Base-by-base conservation (phyloP, 2,113 vertebrate genomes). In the Bubo scandiacus region DNA sequence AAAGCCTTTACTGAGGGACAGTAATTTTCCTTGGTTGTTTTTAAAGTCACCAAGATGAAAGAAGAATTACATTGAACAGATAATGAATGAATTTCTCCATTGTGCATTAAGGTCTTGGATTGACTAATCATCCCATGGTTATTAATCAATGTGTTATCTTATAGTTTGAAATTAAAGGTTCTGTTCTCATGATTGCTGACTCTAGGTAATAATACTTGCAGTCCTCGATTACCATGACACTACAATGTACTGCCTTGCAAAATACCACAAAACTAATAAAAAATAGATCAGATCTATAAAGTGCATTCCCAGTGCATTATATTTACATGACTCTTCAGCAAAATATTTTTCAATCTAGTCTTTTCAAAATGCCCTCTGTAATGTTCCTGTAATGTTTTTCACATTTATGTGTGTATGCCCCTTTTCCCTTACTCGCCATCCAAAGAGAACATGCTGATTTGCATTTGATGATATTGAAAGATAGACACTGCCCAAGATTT, bases 11-110 rank as follows among this genome's bases (percentile, higher is more conserved):
- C 92, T 92, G 94, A 98, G 96, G 97, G 97, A 96, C 94, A 96
- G 97, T 98, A 96, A 98, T 98, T 98, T 98, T 98, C 98, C 73
- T 95, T 87, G 83, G 80, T 98, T 98, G 96, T 98, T 98, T 98
- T 97, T 97, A 96, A 98, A 98, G 96, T 97, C 96, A 87, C 96
- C 63, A 92, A 97, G 94, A 96, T 84, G 94, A 97, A 98, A 98
- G 96, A 97, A 96, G 96, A 97, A 98, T 98, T 98, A 91, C 59
- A 43, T 73, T 86, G 82, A 97, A 87, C 47, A 97, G 97, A 97
- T 98, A 98, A 98, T 97, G 95, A 97, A 98, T 98, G 97, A 95
- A 97, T 98, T 98, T 97, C 92, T 97, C 93, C 88, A 97, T 97
- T 98, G 97, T 98, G 81, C 91, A 75, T 78, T 96, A 97, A 96